Conservation (phyloP, 2,888 invertebrate genomes). For the Bellardia pandia region DNA sequence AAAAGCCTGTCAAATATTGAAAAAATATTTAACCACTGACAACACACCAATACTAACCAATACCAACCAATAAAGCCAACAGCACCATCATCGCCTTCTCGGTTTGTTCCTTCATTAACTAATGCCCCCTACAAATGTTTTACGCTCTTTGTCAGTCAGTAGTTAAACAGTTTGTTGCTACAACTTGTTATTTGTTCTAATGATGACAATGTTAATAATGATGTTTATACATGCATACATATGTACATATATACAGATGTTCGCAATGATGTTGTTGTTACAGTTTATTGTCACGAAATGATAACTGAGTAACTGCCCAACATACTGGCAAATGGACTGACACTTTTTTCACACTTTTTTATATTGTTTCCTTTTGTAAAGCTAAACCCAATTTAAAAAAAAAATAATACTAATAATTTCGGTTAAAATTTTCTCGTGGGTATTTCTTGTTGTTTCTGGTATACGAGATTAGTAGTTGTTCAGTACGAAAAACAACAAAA, state of each 20-base stretch:
- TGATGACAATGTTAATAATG: conserved; percentile 5
- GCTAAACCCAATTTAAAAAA: not conserved
- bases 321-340: not conserved
- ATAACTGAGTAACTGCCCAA: not conserved
- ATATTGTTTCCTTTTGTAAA: not conserved
- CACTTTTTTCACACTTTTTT: not conserved
- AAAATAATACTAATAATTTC: not conserved
- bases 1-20: conserved; percentile 32
- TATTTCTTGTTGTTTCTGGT: conserved; percentile 9
- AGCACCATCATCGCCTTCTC: not conserved
- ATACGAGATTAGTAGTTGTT: not conserved
- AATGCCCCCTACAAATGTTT: conserved; percentile 17
- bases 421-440: not conserved
- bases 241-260: too few species aligned
- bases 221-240: not conserved
- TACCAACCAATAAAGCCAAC: not conserved
- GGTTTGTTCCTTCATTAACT: not conserved
- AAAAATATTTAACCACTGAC: conserved; percentile 1
- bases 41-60: not conserved
- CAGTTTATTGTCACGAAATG: conserved; percentile 1
- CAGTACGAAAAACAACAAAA: too few species aligned
- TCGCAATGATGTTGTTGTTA: not conserved
- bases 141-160: conserved; percentile 7
- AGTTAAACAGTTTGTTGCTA: conserved; percentile 58
- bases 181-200: conserved; percentile 28